Percentiles rank a stretch among this genome's conserved stretches.
Evolutionary conservation across 92 coral and sea anemone species (phyloP).

Genomic region (Heteractis magnifica): DNA sequence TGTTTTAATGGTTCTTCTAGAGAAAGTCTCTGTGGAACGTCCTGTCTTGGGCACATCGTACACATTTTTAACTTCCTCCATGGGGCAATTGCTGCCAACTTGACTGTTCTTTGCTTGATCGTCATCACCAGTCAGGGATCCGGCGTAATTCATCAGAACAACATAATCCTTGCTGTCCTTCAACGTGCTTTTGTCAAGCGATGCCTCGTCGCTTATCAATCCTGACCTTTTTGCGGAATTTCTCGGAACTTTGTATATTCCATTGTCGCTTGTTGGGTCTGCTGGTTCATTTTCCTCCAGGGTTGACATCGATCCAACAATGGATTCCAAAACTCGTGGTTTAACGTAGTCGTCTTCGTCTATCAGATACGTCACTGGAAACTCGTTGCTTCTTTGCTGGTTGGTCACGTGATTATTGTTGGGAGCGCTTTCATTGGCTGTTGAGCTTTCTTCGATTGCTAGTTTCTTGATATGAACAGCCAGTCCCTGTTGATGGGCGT

Average conservation of each 20-base stretch:
- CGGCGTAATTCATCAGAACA: not conserved
- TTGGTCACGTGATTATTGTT: not conserved
- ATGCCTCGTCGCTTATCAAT: not conserved
- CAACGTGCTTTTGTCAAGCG: not conserved
- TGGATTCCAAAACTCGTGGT: not conserved
- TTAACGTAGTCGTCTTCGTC: not conserved
- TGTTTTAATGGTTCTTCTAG: constrained; percentile 2
- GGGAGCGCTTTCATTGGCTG: not conserved
- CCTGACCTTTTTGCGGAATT: constrained; percentile 29
- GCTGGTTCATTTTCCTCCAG: not conserved
- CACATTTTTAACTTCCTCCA: not conserved
- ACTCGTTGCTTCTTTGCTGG: not conserved
- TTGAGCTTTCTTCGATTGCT: not conserved
- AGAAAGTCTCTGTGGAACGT: constrained; percentile 2
- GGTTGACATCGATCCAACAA: not conserved
- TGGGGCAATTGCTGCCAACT: not conserved
- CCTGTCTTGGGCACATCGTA: constrained; percentile 13
- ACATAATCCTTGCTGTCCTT: constrained; percentile 15
- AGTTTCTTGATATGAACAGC: not conserved
- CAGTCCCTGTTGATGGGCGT: constrained; percentile 24
- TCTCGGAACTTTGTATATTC: constrained; percentile 17
- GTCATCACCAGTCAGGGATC: not conserved
- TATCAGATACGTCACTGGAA: not conserved
- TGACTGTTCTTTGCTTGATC: not conserved
- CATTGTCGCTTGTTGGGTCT: not conserved